These are phyloP conservation scores for Coregonus ussuriensis DNA, from an alignment of 2,797 vertebrate species.

Conservation along the genomic window DNA sequence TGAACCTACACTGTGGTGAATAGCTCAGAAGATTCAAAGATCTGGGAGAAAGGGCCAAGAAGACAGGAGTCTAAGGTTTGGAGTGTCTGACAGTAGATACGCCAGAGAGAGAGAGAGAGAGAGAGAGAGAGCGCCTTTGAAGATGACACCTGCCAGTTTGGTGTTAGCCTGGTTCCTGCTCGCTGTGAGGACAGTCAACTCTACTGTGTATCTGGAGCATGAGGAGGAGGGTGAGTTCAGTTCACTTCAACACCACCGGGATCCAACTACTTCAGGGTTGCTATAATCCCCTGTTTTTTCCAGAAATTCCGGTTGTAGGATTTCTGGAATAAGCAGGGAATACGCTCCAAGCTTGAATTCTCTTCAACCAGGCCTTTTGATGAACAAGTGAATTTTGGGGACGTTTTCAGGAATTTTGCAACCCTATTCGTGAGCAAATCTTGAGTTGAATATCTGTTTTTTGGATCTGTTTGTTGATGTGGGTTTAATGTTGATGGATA, in stretches of 20 bases:
- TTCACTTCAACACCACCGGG: background rate
- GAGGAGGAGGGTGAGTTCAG: slow-evolving; percentile 64
- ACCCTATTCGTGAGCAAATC: background rate
- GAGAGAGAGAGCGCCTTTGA: slow-evolving; percentile 27
- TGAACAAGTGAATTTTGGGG: background rate
- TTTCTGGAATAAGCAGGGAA: background rate
- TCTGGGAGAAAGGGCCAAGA: slow-evolving; percentile 37
- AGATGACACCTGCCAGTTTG: slow-evolving; percentile 67
- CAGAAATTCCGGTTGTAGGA: background rate
- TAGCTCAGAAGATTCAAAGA: slow-evolving; percentile 57
- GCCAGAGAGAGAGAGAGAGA: slow-evolving; percentile 24
- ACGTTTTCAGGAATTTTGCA: background rate
- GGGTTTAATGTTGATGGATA: background rate
- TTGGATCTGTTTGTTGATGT: background rate
- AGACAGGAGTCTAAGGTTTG: slow-evolving; percentile 27
- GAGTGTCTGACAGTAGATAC: slow-evolving; percentile 30
- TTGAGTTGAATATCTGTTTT: background rate
- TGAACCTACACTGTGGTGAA: slow-evolving; percentile 50
- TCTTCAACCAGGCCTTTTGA: background rate
- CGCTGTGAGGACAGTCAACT: slow-evolving; percentile 51
- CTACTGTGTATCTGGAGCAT: slow-evolving; percentile 51
- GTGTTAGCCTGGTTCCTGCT: slow-evolving; percentile 64
- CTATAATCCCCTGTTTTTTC: background rate
- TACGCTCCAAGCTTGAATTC: background rate
- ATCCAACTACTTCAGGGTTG: background rate